These are phyloP conservation scores for Sycophila sp. DNA, from an alignment of 1,140 invertebrate genomes.

Conservation along the genomic window DNA sequence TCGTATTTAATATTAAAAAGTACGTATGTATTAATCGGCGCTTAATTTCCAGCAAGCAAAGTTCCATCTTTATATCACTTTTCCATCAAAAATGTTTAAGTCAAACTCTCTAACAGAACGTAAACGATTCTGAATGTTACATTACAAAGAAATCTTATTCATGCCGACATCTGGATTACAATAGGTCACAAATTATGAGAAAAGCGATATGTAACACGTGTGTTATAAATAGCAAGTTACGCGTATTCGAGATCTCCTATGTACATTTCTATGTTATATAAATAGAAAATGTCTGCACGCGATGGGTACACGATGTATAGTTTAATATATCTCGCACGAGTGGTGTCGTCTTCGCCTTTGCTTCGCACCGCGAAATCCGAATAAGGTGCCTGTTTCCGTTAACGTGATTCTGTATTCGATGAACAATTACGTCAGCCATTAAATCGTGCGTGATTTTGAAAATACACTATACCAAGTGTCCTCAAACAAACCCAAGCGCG, in stretches of 20 bases:
- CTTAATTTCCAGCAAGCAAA: no score
- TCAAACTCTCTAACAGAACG: no score
- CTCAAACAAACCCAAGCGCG: no score
- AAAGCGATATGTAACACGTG: neutral
- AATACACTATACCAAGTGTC: no score
- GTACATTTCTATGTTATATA: conserved; percentile 32
- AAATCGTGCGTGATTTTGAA: neutral
- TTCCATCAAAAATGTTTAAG: no score
- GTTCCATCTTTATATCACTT: no score
- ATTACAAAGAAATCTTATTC: no score
- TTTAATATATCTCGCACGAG: conserved; percentile 29
- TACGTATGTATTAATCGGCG: no score
- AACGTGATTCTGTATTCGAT: conserved; percentile 35
- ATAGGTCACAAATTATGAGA: neutral
- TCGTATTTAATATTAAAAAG: no score
- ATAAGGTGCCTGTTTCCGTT: conserved; percentile 28
- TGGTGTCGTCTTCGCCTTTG: conserved; percentile 32
- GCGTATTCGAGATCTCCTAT: conserved; percentile 10
- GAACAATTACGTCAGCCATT: conserved; percentile 33
- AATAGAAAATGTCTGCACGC: conserved; percentile 18
- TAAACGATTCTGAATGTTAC: no score
- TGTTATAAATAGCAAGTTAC: conserved; percentile 9
- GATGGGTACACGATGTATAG: neutral
- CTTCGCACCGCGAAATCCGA: conserved; percentile 28
- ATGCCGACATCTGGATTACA: neutral